Percentiles rank a stretch among this genome's conserved stretches.
Evolutionary conservation across 37 sponge, comb jelly and placozoan species (phyloP).

Genomic region (Spongia lamella): DNA sequence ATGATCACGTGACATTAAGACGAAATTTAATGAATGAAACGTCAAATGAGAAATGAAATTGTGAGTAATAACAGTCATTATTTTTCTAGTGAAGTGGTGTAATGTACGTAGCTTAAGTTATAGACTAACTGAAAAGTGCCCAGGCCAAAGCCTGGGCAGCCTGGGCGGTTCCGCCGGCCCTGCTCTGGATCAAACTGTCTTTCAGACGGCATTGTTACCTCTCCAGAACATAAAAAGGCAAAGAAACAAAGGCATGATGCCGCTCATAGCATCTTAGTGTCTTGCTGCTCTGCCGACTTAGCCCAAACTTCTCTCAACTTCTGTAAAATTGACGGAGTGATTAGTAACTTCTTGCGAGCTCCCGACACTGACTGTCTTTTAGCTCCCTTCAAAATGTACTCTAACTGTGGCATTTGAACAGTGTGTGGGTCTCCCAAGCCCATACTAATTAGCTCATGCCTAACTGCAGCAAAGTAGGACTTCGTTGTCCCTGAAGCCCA

Average conservation of each 20-base stretch:
- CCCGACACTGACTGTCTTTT: constrained; percentile 3
- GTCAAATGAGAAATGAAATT: no score
- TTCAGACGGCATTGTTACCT: constrained; percentile 7
- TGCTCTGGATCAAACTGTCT: constrained; percentile 7
- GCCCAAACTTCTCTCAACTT: constrained; percentile 8
- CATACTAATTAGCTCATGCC: constrained; percentile 17
- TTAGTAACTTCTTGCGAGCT: constrained; percentile 28
- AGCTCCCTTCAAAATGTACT: neutral
- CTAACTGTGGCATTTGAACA: constrained; percentile 2
- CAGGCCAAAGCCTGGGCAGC: no score
- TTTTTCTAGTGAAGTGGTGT: no score
- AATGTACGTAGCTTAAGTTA: constrained; percentile 7
- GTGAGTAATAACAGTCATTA: no score
- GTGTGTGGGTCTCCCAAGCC: constrained; percentile 10
- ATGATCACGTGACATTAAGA: no score
- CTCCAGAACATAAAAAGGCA: constrained; percentile 49
- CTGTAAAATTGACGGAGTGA: constrained; percentile 43
- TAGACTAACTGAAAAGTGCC: constrained; percentile 8
- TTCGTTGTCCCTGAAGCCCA: constrained; percentile 17
- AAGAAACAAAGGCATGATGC: constrained; percentile 48
- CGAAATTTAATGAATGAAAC: no score
- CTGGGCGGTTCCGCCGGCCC: no score
- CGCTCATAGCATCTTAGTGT: constrained; percentile 43
- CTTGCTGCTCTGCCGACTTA: neutral
- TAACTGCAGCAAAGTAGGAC: constrained; percentile 26